Evolutionary conservation across 2,113 vertebrate genomes (phyloP).

Genomic region (Boulengeromyrus knoepffleri): DNA sequence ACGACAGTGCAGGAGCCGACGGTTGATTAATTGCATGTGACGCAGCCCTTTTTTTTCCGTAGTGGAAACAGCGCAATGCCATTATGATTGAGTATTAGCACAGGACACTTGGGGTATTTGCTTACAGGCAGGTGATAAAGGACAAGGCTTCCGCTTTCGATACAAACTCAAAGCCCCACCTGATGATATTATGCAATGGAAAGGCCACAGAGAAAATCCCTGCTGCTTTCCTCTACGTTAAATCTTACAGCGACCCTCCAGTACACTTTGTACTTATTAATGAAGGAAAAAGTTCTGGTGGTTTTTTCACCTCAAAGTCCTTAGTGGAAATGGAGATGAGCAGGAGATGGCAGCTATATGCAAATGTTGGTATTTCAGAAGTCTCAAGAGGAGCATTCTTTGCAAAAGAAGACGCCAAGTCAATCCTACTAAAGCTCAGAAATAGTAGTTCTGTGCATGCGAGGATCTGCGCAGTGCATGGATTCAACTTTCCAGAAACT

Average conservation of each 20-base stretch:
- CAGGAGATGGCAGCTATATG: not conserved
- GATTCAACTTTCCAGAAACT: not conserved
- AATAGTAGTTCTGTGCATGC: not conserved
- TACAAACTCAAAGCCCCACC: not conserved
- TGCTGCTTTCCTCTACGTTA: not conserved
- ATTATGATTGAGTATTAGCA: constrained; percentile 3
- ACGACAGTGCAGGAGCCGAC: not conserved
- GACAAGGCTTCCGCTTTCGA: not conserved
- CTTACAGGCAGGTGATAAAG: not conserved
- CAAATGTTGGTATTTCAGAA: not conserved
- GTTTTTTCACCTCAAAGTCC: not conserved
- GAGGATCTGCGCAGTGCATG: not conserved
- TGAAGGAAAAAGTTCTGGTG: not conserved
- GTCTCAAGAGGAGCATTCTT: not conserved
- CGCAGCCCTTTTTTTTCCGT: not conserved
- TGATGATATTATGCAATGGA: not conserved
- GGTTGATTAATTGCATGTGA: not conserved
- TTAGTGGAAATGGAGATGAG: not conserved
- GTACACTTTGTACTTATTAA: not conserved
- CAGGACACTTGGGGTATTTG: not conserved
- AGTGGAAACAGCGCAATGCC: not conserved
- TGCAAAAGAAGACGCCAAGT: not conserved
- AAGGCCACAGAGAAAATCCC: not conserved
- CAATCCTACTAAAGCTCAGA: not conserved
- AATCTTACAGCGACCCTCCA: not conserved